Conservation (phyloP, 2,888 invertebrate genomes). For the Romanomermis culicivorax region DNA sequence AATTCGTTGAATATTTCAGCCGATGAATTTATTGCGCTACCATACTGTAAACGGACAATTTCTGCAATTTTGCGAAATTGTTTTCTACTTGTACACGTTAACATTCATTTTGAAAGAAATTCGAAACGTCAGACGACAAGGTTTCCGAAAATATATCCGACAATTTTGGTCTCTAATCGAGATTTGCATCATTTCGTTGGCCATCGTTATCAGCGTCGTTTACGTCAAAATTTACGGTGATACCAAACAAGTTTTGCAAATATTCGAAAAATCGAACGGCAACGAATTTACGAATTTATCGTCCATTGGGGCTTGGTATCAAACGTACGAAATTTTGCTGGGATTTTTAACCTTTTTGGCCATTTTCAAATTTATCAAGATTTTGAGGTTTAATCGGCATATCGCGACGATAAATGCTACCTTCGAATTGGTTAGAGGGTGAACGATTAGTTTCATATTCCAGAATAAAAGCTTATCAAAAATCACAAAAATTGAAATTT, state of each 20-base stretch:
- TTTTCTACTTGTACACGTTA: constrained; percentile 30
- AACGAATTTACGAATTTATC: background rate
- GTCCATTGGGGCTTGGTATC: constrained; percentile 29
- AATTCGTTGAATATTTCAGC: too few relatives aligned
- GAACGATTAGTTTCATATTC: too few relatives aligned
- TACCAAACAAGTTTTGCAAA: background rate
- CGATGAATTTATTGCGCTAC: too few relatives aligned
- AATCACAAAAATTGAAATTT: too few relatives aligned
- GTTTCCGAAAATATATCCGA: constrained; percentile 28
- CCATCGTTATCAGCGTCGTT: constrained; percentile 30
- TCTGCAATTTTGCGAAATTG: too few relatives aligned
- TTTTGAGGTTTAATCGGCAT: too few relatives aligned
- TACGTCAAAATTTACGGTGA: constrained; percentile 15
- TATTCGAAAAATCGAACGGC: background rate
- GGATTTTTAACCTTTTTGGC: constrained; percentile 33
- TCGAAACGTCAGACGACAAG: constrained; percentile 22
- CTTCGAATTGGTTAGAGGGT: too few relatives aligned
- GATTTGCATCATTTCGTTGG: constrained; percentile 28
- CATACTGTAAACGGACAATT: too few relatives aligned
- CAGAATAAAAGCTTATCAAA: too few relatives aligned
- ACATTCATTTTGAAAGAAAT: constrained; percentile 30
- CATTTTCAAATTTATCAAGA: too few relatives aligned
- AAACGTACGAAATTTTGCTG: constrained; percentile 31
- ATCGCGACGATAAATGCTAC: too few relatives aligned
- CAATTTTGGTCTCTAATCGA: constrained; percentile 33